phyloP scores from a whole-genome alignment of 2,888 invertebrate species.

The Arge pagana region DNA sequence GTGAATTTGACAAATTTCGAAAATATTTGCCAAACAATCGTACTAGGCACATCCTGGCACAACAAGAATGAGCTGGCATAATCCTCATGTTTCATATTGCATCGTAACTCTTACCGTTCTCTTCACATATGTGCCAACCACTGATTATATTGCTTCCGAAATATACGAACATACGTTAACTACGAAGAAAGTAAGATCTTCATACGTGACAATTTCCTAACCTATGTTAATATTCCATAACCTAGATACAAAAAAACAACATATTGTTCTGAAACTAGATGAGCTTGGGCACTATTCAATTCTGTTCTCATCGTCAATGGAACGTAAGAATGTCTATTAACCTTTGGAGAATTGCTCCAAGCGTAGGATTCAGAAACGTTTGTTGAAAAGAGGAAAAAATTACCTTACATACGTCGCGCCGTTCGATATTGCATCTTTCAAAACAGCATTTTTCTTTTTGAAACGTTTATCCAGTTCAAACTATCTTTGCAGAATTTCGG shows the following conservation, averaged over 20 bases:
- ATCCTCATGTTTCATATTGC: constrained; percentile 36
- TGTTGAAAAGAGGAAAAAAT: constrained; percentile 20
- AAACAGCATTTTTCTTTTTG: too few species aligned
- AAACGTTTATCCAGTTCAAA: too few species aligned
- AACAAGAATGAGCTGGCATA: constrained; percentile 50
- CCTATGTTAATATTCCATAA: constrained; percentile 39
- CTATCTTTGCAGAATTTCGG: too few species aligned
- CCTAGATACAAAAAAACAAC: constrained; percentile 42
- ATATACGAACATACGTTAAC: too few species aligned
- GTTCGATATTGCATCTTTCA: constrained; percentile 7
- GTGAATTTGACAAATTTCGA: not conserved
- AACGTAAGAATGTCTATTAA: too few species aligned
- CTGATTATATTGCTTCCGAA: not conserved
- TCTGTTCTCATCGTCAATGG: not conserved
- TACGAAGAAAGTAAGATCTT: not conserved
- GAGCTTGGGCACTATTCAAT: constrained; percentile 12
- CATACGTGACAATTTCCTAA: constrained; percentile 25
- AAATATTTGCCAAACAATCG: constrained; percentile 22
- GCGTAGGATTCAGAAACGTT: not conserved
- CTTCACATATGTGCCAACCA: constrained; percentile 5
- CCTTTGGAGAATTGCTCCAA: not conserved
- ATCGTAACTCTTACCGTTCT: constrained; percentile 23
- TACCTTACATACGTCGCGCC: constrained; percentile 1
- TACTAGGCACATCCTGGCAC: constrained; percentile 41
- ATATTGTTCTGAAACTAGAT: constrained; percentile 40